Percentiles rank a stretch among this genome's conserved stretches.
These are phyloP conservation scores for Adelphocoris suturalis DNA, from an alignment of 2,888 invertebrate species.

Conservation along the genomic window DNA sequence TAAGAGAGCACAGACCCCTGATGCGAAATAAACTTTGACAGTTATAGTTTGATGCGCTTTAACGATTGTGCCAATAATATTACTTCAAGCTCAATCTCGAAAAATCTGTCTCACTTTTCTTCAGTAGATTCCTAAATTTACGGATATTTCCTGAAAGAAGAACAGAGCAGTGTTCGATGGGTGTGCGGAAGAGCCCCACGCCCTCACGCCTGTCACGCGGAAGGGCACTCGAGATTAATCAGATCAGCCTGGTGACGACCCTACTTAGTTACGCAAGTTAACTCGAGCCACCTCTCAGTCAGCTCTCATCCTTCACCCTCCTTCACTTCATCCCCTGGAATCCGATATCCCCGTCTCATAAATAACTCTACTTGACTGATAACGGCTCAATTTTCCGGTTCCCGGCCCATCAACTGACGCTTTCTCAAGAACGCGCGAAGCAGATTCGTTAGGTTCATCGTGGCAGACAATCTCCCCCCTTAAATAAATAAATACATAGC, in stretches of 20 bases:
- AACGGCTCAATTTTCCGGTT: neutral
- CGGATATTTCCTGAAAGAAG: no score
- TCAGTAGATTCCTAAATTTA: no score
- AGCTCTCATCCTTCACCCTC: neutral
- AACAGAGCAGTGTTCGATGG: no score
- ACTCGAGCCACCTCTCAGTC: neutral
- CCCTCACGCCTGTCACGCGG: neutral
- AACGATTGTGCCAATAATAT: no score
- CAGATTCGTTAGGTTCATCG: neutral
- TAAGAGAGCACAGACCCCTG: no score
- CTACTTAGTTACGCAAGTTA: conserved; percentile 1
- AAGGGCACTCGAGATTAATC: neutral
- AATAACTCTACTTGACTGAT: conserved; percentile 1
- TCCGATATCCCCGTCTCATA: conserved; percentile 1
- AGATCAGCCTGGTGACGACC: neutral
- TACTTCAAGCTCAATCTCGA: no score
- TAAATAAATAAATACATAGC: no score
- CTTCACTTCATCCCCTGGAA: neutral
- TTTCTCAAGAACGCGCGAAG: neutral
- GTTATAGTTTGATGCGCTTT: no score
- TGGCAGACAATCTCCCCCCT: neutral
- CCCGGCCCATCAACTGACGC: neutral
- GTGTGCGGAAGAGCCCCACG: neutral
- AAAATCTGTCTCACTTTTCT: no score
- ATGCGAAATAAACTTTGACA: no score